Evolutionary conservation across 1,140 invertebrate species (phyloP), one percentile per base, ranked within the genome.

Genomic region (Bombus consobrinus): DNA sequence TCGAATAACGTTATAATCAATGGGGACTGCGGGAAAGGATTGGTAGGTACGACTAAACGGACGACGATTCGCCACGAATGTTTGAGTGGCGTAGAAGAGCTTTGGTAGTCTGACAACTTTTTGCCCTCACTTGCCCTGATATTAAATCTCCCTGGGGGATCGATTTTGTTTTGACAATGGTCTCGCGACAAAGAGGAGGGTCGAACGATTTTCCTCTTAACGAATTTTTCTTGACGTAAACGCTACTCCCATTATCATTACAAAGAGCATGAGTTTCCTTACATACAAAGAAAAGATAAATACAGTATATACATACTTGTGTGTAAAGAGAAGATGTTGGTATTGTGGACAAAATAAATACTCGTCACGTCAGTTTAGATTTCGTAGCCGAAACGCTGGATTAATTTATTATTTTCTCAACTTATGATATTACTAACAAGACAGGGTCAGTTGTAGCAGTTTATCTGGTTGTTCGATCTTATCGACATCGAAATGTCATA

Each of bases 1-100:
- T 28, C 79, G 64, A 64, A 75, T 59, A 72, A 75, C 66, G 59
- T 81, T 81, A 59, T 77, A 89, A 89, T 88, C 78, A 88, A 75
- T 43, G 68, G n/a, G 57, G 71, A 88, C 39, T 75, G 87, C 53
- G 77, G 66, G 47, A 69, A 79, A 81, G 69, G 59, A 76, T 76
- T 77, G 75, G 3, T 78, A 57, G 82, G 76, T n/a, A 43, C 59
- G n/a, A 28, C 13, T 71, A 12, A 32, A 43, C 62, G 32, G 2
- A 43, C 80, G 4, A 43, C 47, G 15, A 39, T n/a, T 53, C 22
- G 22, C 43, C 4, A 59, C 22, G 28, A 34, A 66, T 53, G 37
- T 66, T 34, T 32, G 28, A 13, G 2, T n/a, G 9, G 53, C n/a
- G 39, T 62, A 69, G 71, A 4, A 13, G 71, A 82, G 13, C 39